Conservation (phyloP, 2,797 vertebrate species). For the Poeciliopsis turneri region DNA sequence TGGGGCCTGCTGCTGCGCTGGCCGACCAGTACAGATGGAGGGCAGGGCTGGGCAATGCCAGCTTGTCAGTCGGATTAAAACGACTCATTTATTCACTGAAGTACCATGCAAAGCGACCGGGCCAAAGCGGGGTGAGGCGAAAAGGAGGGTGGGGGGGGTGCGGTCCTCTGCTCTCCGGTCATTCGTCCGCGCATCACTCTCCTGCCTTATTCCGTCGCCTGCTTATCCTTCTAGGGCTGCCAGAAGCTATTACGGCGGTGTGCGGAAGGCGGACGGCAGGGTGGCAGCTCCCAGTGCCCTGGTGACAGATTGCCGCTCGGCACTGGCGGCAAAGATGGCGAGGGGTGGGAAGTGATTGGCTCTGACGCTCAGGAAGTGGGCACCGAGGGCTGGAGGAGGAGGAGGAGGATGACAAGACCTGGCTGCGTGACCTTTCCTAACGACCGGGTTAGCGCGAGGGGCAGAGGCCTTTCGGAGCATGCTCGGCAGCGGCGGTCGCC, state of each 20-base stretch:
- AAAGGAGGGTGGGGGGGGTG: slow-evolving; percentile 73
- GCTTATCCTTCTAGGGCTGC: slow-evolving; percentile 87
- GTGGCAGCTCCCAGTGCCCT: slow-evolving; percentile 91
- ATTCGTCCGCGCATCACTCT: slow-evolving; percentile 50
- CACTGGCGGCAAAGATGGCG: slow-evolving; percentile 90
- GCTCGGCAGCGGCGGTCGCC: slow-evolving; percentile 76
- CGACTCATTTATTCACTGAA: slow-evolving; percentile 99
- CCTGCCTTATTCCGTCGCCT: slow-evolving; percentile 72
- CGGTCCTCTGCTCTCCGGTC: slow-evolving; percentile 80
- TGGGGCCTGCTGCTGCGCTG: slow-evolving; percentile 91
- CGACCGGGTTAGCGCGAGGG: slow-evolving; percentile 80
- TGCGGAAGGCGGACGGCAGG: slow-evolving; percentile 96
- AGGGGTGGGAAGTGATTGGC: slow-evolving; percentile 92
- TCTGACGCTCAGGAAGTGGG: slow-evolving; percentile 93
- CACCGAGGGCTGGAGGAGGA: slow-evolving; percentile 80
- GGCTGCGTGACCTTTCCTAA: slow-evolving; percentile 84
- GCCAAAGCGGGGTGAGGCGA: slow-evolving; percentile 84
- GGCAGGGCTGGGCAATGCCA: slow-evolving; percentile 98
- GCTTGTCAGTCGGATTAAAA: slow-evolving; percentile 99
- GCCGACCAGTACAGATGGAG: slow-evolving; percentile 99
- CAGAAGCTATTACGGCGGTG: slow-evolving; percentile 98
- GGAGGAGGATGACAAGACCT: slow-evolving; percentile 83
- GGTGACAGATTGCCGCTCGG: slow-evolving; percentile 99
- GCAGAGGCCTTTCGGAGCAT: slow-evolving; percentile 77
- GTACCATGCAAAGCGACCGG: slow-evolving; percentile 96